These are phyloP conservation scores for Cyanoderma ruficeps DNA, from an alignment of 2,113 vertebrate genomes.

Conservation along the genomic window DNA sequence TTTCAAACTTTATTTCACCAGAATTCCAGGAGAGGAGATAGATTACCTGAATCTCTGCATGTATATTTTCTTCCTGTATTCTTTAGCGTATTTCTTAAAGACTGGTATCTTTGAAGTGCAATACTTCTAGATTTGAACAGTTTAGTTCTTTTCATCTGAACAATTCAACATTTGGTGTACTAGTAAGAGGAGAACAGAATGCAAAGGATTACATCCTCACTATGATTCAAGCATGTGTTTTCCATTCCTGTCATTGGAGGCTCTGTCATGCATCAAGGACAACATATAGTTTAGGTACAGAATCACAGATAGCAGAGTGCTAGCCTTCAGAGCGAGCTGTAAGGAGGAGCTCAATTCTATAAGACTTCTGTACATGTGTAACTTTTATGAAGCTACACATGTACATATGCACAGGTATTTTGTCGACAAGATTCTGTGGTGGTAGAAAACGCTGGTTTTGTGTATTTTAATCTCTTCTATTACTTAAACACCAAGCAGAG, in stretches of 20 bases:
- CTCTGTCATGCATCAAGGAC: constrained; percentile 32
- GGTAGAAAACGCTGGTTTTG: background rate
- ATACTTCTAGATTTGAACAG: constrained; percentile 6
- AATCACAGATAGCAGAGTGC: background rate
- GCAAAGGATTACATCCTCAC: background rate
- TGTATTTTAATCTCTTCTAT: background rate
- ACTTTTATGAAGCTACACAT: background rate
- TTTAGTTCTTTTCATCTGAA: constrained; percentile 24
- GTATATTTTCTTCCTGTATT: background rate
- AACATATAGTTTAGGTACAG: constrained; percentile 21
- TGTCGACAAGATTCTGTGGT: background rate
- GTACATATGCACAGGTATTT: background rate
- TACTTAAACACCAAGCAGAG: background rate
- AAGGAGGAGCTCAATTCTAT: background rate
- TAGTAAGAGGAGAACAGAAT: background rate
- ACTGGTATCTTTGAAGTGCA: constrained; percentile 22
- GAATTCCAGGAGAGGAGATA: background rate
- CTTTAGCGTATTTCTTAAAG: constrained; percentile 7
- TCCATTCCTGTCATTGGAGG: constrained; percentile 24
- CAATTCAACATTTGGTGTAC: background rate
- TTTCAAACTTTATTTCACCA: background rate
- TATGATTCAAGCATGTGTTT: constrained; percentile 1
- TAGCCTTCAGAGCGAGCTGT: background rate
- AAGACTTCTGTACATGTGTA: background rate
- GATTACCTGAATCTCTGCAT: background rate